These are phyloP conservation scores for Amphipoea oculea DNA, from an alignment of 2,888 invertebrate species.

Conservation along the genomic window DNA sequence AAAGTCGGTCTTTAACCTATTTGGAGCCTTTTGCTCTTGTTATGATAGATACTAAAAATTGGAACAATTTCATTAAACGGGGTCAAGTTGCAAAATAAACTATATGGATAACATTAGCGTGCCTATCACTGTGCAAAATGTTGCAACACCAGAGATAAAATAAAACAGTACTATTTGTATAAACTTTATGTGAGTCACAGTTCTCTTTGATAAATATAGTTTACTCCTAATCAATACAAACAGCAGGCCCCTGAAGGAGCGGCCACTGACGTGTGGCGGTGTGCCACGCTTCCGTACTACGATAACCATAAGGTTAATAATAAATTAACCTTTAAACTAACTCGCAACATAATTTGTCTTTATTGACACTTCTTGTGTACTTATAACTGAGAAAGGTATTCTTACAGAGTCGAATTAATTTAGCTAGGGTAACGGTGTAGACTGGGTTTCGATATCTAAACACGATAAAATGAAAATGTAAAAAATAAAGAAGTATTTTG, in stretches of 20 bases:
- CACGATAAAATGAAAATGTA: too few species aligned
- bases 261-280: slow-evolving; percentile 19
- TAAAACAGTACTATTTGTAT: not conserved
- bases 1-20: not conserved
- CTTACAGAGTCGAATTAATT: too few species aligned
- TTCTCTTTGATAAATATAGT: slow-evolving; percentile 14
- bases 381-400: slow-evolving; percentile 3
- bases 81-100: not conserved
- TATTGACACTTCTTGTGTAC: slow-evolving; percentile 13
- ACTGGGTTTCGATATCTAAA: too few species aligned
- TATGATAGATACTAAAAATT: not conserved
- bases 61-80: not conserved
- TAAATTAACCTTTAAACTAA: slow-evolving; percentile 34
- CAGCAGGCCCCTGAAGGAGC: slow-evolving; percentile 4
- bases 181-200: not conserved
- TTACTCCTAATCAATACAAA: slow-evolving; percentile 40
- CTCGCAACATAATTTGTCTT: slow-evolving; percentile 20
- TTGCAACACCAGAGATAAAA: not conserved
- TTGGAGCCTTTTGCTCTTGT: not conserved
- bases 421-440: too few species aligned
- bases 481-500: too few species aligned
- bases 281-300: slow-evolving; percentile 22
- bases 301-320: slow-evolving; percentile 35
- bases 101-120: not conserved
- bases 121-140: not conserved